Conservation (phyloP, 2,797 vertebrate species). For the Nannoperca australis region DNA sequence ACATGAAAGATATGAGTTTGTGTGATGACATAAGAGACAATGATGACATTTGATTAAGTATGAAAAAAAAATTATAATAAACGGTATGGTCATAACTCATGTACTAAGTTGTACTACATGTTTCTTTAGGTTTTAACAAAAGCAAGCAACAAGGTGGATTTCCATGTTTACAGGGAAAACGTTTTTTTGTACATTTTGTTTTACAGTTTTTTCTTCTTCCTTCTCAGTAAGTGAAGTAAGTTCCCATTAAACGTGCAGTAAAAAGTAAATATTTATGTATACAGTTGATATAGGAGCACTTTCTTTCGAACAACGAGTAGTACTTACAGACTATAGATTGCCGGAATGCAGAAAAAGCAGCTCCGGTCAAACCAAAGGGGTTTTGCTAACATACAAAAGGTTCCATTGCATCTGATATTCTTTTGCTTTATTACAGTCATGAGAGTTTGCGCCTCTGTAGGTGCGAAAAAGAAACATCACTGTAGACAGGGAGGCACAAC, state of each 20-base stretch:
- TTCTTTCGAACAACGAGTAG: slow-evolving; percentile 90
- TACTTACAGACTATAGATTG: slow-evolving; percentile 98
- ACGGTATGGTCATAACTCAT: slow-evolving; percentile 49
- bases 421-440: slow-evolving; percentile 86
- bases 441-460: slow-evolving; percentile 85
- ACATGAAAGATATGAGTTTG: slow-evolving; percentile 38
- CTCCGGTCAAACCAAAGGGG: slow-evolving; percentile 86
- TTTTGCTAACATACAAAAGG: slow-evolving; percentile 87
- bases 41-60: slow-evolving; percentile 28
- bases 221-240: slow-evolving; percentile 89
- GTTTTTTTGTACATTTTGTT: slow-evolving; percentile 81
- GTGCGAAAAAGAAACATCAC: slow-evolving; percentile 77
- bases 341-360: slow-evolving; percentile 84
- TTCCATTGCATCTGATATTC: slow-evolving; percentile 88
- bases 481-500: slow-evolving; percentile 77
- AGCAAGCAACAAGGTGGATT: slow-evolving; percentile 89
- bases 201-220: slow-evolving; percentile 79
- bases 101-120: slow-evolving; percentile 84
- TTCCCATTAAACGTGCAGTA: slow-evolving; percentile 97
- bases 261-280: slow-evolving; percentile 95
- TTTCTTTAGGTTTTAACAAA: slow-evolving; percentile 86
- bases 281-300: slow-evolving; percentile 97
- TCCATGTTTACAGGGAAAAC: slow-evolving; percentile 88
- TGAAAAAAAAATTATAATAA: slow-evolving; percentile 35
- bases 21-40: slow-evolving; percentile 38